Evolutionary conservation across 2,888 invertebrate genomes (phyloP).

Genomic region (Tetropium fuscum): DNA sequence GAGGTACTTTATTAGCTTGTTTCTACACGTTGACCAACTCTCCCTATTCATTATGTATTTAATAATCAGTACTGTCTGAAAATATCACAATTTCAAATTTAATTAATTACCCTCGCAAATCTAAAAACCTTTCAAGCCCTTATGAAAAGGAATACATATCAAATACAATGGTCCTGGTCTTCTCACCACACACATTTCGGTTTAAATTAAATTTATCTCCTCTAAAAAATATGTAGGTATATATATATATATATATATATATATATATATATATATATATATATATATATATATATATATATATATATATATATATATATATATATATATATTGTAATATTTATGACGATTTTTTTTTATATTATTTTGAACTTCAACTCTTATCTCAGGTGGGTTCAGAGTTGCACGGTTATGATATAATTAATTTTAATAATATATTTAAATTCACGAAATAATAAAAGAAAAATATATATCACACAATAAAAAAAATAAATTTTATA

Average conservation of each 20-base stretch:
- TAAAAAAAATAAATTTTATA: no score
- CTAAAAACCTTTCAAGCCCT: conserved; percentile 10
- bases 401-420: no score
- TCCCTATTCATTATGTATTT: conserved; percentile 12
- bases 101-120: conserved; percentile 17
- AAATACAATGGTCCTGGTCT: conserved; percentile 14
- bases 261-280: not conserved
- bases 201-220: conserved; percentile 12
- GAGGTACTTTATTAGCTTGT: not conserved
- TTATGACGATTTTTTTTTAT: no score
- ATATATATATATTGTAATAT: no score
- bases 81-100: conserved; percentile 10
- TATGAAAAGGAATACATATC: conserved; percentile 14
- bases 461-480: no score
- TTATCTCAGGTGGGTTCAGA: no score
- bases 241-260: not conserved
- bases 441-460: no score
- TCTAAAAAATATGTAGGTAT: not conserved
- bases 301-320: no score
- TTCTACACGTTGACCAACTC: not conserved
- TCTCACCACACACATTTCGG: conserved; percentile 1
- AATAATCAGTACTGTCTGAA: conserved; percentile 13
- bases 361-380: no score
- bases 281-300: no score
- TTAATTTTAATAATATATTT: no score